phyloP scores from a whole-genome alignment of 1,140 invertebrate genomes.

The Aleiodes sp. region DNA sequence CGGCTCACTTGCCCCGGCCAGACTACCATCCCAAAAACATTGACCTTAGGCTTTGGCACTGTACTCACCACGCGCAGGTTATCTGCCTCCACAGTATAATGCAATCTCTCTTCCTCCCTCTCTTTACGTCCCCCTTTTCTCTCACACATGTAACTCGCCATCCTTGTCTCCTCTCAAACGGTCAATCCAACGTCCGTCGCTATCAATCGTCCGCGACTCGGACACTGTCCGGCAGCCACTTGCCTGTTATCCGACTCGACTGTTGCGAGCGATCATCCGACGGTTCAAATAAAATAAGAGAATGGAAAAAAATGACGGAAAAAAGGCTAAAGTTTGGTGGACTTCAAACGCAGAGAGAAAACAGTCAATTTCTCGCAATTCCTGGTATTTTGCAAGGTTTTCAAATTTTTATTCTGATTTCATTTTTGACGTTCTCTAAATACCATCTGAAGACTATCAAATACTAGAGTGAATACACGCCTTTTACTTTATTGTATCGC shows the following conservation, averaged over 20 bases:
- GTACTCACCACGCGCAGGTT: conserved; percentile 21
- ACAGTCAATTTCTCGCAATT: background rate
- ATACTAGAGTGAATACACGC: too few relatives aligned
- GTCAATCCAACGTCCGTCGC: conserved; percentile 21
- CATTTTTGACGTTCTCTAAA: too few relatives aligned
- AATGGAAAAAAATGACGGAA: background rate
- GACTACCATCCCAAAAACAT: conserved; percentile 56
- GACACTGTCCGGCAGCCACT: conserved; percentile 7
- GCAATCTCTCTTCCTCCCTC: background rate
- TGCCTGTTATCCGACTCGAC: conserved; percentile 25
- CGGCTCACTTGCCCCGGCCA: conserved; percentile 43
- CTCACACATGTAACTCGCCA: too few relatives aligned
- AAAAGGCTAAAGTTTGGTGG: background rate
- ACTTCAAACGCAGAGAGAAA: conserved; percentile 3
- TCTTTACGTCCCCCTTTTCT: background rate
- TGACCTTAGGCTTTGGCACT: conserved; percentile 48
- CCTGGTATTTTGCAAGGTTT: too few relatives aligned
- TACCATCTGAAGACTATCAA: too few relatives aligned
- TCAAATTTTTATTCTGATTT: background rate
- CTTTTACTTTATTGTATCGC: too few relatives aligned
- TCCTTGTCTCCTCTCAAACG: background rate
- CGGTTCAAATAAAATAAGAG: background rate
- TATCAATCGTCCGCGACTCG: conserved; percentile 27
- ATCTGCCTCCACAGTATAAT: conserved; percentile 6
- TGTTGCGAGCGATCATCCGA: conserved; percentile 15